A percentile compares a stretch with the other conserved stretches of the same genome.
Conservation (phyloP, 1,140 invertebrate genomes). For the Neoseiulus cucumeris region DNA sequence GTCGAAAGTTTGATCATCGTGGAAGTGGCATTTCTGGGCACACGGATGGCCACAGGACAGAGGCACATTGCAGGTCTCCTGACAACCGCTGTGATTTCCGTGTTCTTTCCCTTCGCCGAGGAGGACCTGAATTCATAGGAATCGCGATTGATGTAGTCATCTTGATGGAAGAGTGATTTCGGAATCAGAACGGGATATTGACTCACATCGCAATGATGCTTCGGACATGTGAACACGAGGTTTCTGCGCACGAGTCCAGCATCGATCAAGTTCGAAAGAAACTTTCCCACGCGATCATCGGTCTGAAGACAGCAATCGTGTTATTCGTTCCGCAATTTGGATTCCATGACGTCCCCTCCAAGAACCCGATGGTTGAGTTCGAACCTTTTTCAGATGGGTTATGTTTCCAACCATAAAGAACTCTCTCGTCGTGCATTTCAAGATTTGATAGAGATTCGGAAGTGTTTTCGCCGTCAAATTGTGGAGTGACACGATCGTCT, state of each 20-base stretch:
- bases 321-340: not conserved
- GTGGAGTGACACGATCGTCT: not conserved
- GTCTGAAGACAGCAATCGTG: not conserved
- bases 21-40: not conserved
- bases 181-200: not conserved
- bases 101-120: not conserved
- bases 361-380: not conserved
- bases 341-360: not conserved
- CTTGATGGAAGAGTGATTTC: not conserved
- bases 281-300: not conserved
- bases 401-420: not conserved
- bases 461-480: not conserved
- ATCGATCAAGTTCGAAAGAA: not conserved
- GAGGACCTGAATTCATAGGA: not conserved
- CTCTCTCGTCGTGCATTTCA: not conserved
- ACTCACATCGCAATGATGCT: conserved; percentile 2
- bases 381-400: not conserved
- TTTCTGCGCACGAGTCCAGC: not conserved
- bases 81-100: not conserved
- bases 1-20: not conserved
- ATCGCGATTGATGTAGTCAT: not conserved
- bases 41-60: not conserved
- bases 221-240: not conserved
- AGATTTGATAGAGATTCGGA: not conserved
- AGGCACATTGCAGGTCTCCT: not conserved